Evolutionary conservation across 2,113 vertebrate species (phyloP).

Genomic region (Sterrhoptilus dennistouni): DNA sequence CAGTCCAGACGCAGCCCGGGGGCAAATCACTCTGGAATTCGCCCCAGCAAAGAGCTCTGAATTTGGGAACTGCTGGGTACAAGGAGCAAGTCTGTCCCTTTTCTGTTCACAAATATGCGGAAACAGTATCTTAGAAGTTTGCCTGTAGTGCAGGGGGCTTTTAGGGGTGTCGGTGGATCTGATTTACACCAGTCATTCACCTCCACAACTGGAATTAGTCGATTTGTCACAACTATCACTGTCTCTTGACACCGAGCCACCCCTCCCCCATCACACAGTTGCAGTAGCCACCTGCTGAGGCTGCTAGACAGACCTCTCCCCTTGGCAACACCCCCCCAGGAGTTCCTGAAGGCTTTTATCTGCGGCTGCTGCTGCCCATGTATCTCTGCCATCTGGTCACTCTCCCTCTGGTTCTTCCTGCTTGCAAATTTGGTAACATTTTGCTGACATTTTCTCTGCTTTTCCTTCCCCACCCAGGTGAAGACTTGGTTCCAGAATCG

Average conservation of each 20-base stretch:
- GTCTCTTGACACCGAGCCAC: accelerated
- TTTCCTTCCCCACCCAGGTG: conserved; percentile 61
- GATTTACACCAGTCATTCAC: not conserved
- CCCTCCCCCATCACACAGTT: not conserved
- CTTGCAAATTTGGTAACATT: not conserved
- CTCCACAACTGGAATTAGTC: not conserved
- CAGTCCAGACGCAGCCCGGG: not conserved
- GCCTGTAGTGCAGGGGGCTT: not conserved
- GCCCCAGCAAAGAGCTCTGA: not conserved
- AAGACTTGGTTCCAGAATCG: conserved; percentile 88
- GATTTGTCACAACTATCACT: not conserved
- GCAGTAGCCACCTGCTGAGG: conserved; percentile 32
- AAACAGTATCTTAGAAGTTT: not conserved
- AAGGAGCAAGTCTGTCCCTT: not conserved
- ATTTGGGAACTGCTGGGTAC: not conserved
- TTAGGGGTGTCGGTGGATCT: not conserved
- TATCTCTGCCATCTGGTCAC: conserved; percentile 25
- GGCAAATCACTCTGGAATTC: conserved; percentile 12
- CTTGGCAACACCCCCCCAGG: not conserved
- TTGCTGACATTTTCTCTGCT: not conserved
- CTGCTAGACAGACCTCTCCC: conserved; percentile 35
- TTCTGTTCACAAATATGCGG: accelerated
- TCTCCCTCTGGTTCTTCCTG: not conserved
- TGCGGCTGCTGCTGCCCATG: not conserved
- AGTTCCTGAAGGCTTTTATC: conserved; percentile 2